Conservation (phyloP, 2,797 vertebrate species). For the Pseudomugil tenellus region DNA sequence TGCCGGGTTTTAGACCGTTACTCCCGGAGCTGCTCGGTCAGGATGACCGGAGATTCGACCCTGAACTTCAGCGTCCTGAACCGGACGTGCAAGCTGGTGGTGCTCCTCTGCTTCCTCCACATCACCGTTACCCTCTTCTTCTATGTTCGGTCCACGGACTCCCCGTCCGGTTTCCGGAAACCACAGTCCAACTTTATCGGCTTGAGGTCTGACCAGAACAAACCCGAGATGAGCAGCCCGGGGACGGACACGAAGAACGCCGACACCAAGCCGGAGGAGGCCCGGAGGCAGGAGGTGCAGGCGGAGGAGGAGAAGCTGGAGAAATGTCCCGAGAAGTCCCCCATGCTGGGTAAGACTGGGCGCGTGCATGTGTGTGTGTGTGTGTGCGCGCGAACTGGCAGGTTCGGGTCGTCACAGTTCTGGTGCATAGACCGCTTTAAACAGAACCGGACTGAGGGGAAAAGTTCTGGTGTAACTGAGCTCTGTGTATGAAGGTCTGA, state of each 20-base stretch:
- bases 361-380: no score
- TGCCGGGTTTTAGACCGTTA: background rate
- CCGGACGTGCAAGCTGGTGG: constrained; percentile 81
- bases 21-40: background rate
- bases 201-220: background rate
- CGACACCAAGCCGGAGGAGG: background rate
- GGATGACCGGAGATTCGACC: constrained; percentile 65
- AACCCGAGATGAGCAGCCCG: rapidly evolving
- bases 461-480: no score
- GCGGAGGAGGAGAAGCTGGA: constrained; percentile 36
- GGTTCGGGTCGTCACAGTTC: no score
- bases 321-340: constrained; percentile 77
- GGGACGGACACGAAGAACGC: background rate
- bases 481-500: no score
- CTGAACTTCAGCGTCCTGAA: constrained; percentile 74
- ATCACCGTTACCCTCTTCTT: constrained; percentile 80
- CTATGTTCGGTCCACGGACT: constrained; percentile 78
- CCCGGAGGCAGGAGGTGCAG: background rate
- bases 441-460: no score
- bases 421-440: no score
- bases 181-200: constrained; percentile 45
- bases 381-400: no score
- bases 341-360: constrained; percentile 73
- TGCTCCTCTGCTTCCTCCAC: constrained; percentile 81
- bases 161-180: constrained; percentile 71